Conservation (phyloP, 2,888 invertebrate species). For the Alentia gelatinosa region DNA sequence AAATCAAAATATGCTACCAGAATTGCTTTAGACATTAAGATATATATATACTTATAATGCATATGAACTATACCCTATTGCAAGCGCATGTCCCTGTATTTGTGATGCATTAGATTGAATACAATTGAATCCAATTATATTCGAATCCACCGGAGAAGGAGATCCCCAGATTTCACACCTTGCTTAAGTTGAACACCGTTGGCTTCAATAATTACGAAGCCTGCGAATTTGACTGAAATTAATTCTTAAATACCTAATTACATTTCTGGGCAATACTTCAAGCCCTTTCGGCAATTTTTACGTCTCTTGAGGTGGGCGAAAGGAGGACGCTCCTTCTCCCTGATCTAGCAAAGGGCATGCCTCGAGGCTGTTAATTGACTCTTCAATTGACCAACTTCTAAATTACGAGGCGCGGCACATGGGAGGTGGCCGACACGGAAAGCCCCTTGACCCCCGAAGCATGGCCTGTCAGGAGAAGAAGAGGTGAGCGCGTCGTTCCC, state of each 20-base stretch:
- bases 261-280: not conserved
- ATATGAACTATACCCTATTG: no score
- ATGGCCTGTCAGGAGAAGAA: not conserved
- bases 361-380: not conserved
- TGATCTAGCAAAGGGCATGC: not conserved
- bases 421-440: not conserved
- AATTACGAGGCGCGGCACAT: not conserved
- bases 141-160: no score
- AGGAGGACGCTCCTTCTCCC: not conserved
- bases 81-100: no score
- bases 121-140: no score
- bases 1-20: no score
- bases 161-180: no score
- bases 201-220: no score
- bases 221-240: not conserved
- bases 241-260: not conserved
- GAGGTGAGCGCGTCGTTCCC: not conserved
- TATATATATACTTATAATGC: no score
- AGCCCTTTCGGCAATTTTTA: not conserved
- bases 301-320: not conserved
- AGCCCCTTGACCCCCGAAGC: slow-evolving; percentile 15
- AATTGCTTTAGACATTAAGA: no score
- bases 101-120: no score
- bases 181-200: no score
- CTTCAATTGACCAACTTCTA: slow-evolving; percentile 25